These are phyloP conservation scores for Teleogryllus occipitalis DNA, from an alignment of 1,140 invertebrate genomes.

Conservation along the genomic window DNA sequence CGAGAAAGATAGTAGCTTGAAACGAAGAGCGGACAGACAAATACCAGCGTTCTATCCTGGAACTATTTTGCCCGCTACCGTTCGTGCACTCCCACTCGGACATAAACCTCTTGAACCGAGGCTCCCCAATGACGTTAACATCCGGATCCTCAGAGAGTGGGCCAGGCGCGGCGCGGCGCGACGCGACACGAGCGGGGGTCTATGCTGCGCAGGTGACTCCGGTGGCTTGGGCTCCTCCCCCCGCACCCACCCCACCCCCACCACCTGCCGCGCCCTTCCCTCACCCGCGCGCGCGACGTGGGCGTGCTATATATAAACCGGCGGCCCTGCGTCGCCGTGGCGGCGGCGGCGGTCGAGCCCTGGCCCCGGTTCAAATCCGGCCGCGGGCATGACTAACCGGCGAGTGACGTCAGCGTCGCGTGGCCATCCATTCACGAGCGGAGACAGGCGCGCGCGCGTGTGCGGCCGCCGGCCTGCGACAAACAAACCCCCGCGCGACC, in stretches of 20 bases:
- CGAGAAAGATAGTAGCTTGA: no score
- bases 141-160: no score
- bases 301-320: neutral
- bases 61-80: no score
- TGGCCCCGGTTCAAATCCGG: slow-evolving; percentile 2
- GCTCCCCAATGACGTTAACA: no score
- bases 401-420: neutral
- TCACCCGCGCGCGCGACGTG: neutral
- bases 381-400: neutral
- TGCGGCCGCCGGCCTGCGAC: neutral
- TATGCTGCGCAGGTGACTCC: neutral
- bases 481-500: neutral
- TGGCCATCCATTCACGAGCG: neutral
- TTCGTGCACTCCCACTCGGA: no score
- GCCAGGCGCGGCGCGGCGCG: no score
- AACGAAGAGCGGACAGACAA: no score
- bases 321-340: no score
- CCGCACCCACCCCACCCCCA: neutral
- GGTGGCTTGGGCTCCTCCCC: neutral
- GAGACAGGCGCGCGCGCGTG: neutral
- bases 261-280: no score
- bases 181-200: neutral
- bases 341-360: neutral
- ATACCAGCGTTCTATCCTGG: no score
- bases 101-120: no score